Percentiles rank a stretch among this genome's conserved stretches.
Conservation (phyloP, 2,113 vertebrate species). For the Rhea americana region DNA sequence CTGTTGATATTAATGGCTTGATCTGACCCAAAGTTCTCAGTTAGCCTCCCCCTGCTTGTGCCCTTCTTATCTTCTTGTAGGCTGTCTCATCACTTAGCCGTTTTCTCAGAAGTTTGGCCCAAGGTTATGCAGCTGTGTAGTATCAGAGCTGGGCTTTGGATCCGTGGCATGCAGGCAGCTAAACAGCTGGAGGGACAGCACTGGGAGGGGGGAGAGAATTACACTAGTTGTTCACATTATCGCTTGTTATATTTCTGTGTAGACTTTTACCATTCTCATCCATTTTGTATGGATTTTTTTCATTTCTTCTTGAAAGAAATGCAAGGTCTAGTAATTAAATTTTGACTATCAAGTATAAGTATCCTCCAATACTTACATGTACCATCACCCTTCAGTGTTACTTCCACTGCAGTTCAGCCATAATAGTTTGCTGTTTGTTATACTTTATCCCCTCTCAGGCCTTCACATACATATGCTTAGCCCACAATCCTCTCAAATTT, state of each 20-base stretch:
- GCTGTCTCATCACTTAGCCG: conserved; percentile 56
- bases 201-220: background rate
- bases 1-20: conserved; percentile 21
- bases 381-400: background rate
- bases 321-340: background rate
- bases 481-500: background rate
- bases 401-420: background rate
- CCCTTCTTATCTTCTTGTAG: conserved; percentile 55
- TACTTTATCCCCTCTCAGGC: conserved; percentile 22
- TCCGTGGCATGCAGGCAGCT: conserved; percentile 23
- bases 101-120: conserved; percentile 68
- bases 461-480: background rate
- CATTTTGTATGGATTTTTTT: background rate
- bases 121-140: conserved; percentile 70
- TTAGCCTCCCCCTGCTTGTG: conserved; percentile 48
- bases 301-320: conserved; percentile 24
- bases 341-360: background rate
- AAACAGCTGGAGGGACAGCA: conserved; percentile 46
- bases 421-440: background rate
- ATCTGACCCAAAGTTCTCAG: conserved; percentile 18
- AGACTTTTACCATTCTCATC: background rate
- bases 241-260: background rate
- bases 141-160: conserved; percentile 59
- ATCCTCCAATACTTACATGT: background rate
- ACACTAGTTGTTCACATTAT: background rate